phyloP scores from a whole-genome alignment of 2,113 vertebrate species.

The Paramormyrops kingsleyae region DNA sequence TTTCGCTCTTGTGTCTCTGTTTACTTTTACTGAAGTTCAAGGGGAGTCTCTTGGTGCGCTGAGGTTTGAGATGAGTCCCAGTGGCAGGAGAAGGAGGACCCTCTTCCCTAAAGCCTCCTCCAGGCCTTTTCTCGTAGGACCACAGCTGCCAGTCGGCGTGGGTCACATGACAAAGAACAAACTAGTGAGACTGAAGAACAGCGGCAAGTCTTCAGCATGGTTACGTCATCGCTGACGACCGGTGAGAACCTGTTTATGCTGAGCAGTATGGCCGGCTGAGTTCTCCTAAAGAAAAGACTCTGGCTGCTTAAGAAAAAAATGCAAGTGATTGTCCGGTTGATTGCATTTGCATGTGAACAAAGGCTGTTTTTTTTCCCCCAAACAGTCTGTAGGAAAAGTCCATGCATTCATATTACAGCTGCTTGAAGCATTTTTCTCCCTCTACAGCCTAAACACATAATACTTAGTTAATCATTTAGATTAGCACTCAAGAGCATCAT shows the following conservation, averaged over 20 bases:
- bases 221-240: neutral
- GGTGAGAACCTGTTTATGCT: neutral
- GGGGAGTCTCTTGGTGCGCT: neutral
- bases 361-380: neutral
- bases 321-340: neutral
- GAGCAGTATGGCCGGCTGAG: neutral
- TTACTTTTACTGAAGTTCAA: neutral
- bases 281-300: neutral
- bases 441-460: neutral
- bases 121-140: neutral
- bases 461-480: neutral
- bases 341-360: neutral
- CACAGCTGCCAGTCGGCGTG: neutral
- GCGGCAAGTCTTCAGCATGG: neutral
- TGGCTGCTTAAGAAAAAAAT: neutral
- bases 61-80: neutral
- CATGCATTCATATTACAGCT: neutral
- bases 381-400: neutral
- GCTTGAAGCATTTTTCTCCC: neutral
- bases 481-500: neutral
- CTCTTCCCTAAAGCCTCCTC: neutral
- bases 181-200: neutral
- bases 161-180: neutral
- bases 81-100: neutral
- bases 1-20: neutral